Evolutionary conservation across 2,113 vertebrate genomes (phyloP).

Genomic region (Sapayoa aenigma): DNA sequence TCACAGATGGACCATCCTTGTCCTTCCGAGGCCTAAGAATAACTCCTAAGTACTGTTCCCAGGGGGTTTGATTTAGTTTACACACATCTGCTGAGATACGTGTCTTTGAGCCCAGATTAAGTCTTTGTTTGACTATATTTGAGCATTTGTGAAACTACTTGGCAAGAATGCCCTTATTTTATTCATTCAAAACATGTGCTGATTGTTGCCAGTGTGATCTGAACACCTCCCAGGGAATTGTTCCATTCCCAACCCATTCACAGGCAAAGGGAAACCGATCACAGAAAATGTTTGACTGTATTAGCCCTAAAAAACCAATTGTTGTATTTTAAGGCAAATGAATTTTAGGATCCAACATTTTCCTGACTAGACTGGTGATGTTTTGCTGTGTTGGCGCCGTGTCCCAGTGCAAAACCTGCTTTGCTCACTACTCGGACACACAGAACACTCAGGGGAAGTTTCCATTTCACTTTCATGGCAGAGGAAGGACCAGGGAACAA

Average conservation of each 20-base stretch:
- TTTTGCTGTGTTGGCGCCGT: background rate
- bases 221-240: background rate
- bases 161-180: slow-evolving; percentile 55
- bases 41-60: slow-evolving; percentile 57
- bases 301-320: background rate
- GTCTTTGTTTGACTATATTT: slow-evolving; percentile 58
- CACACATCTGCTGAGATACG: slow-evolving; percentile 68
- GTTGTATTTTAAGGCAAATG: background rate
- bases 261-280: background rate
- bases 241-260: background rate
- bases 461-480: background rate
- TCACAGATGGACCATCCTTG: slow-evolving; percentile 70
- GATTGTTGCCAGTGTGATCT: slow-evolving; percentile 9
- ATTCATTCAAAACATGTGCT: slow-evolving; percentile 44
- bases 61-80: slow-evolving; percentile 36
- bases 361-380: background rate
- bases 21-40: slow-evolving; percentile 63
- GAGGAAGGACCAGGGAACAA: background rate
- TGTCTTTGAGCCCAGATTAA: slow-evolving; percentile 68
- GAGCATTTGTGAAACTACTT: slow-evolving; percentile 54
- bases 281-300: background rate
- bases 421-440: background rate
- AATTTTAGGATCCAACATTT: background rate
- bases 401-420: background rate
- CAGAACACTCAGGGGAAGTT: background rate